Percentiles rank a stretch among this genome's conserved stretches.
These are phyloP conservation scores for Ceratosolen solmsi DNA, from an alignment of 1,140 invertebrate genomes.

Conservation along the genomic window DNA sequence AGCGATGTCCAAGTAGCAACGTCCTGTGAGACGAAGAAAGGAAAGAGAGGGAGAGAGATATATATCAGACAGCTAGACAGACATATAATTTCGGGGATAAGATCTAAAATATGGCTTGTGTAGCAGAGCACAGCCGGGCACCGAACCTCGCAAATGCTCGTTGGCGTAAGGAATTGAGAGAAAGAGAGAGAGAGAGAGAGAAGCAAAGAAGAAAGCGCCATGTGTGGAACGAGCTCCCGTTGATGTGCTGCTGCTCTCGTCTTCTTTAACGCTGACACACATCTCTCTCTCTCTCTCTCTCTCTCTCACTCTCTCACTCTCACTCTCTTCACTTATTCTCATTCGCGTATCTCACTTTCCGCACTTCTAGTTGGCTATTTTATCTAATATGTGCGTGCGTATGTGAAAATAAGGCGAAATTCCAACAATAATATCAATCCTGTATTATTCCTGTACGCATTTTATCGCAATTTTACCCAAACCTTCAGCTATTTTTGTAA, in stretches of 20 bases:
- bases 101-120: conserved; percentile 65
- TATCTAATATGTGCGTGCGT: background rate
- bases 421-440: conserved; percentile 13
- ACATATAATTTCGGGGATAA: conserved; percentile 69
- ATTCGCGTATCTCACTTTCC: background rate
- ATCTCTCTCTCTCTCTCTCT: background rate
- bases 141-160: conserved; percentile 52
- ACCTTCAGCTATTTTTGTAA: background rate
- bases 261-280: conserved; percentile 8
- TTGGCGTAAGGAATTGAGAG: conserved; percentile 37
- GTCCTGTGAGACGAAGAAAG: conserved; percentile 50
- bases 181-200: conserved; percentile 32
- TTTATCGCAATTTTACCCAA: conserved; percentile 2
- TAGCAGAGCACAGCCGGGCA: conserved; percentile 59
- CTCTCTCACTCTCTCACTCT: background rate
- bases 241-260: conserved; percentile 38
- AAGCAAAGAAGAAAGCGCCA: conserved; percentile 52
- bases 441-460: conserved; percentile 31
- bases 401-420: conserved; percentile 25
- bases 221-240: conserved; percentile 63
- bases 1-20: conserved; percentile 56
- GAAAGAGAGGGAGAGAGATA: too few relatives aligned
- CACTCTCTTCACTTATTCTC: background rate
- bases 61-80: conserved; percentile 64
- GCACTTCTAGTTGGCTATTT: background rate